These are phyloP conservation scores for Musca vetustissima DNA, from an alignment of 1,140 invertebrate genomes.

Conservation along the genomic window DNA sequence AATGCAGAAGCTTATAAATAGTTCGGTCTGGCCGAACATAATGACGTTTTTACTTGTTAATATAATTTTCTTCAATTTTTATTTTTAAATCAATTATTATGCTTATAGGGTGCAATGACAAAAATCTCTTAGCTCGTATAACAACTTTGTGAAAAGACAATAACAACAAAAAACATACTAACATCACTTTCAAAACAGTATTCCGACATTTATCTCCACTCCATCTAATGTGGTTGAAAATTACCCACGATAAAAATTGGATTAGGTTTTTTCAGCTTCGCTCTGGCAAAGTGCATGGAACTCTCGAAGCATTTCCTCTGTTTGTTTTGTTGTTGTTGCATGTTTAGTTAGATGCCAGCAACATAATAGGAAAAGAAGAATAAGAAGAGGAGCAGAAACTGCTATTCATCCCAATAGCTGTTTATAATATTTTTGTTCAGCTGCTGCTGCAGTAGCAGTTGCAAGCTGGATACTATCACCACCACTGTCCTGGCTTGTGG, in stretches of 20 bases:
- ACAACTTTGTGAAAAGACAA: too few relatives aligned
- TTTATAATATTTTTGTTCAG: too few relatives aligned
- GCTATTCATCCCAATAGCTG: too few relatives aligned
- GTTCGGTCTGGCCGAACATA: too few relatives aligned
- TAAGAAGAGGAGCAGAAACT: too few relatives aligned
- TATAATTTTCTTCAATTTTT: too few relatives aligned
- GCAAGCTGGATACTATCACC: background rate
- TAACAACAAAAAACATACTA: background rate
- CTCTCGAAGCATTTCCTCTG: background rate
- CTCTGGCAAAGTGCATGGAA: background rate
- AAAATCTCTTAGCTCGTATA: too few relatives aligned
- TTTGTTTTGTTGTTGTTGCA: conserved; percentile 6
- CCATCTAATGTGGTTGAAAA: conserved; percentile 35
- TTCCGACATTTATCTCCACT: conserved; percentile 22
- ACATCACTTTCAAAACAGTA: conserved; percentile 19
- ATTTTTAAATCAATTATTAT: too few relatives aligned
- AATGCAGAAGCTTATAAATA: too few relatives aligned
- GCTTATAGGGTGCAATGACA: too few relatives aligned
- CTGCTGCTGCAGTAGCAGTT: conserved; percentile 31
- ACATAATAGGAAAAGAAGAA: conserved; percentile 19
- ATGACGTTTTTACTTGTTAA: too few relatives aligned
- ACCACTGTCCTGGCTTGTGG: conserved; percentile 29
- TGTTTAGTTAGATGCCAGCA: conserved; percentile 35
- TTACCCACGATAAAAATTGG: conserved; percentile 56
- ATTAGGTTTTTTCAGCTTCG: conserved; percentile 48